Evolutionary conservation across 1,140 invertebrate genomes (phyloP).

Genomic region (Drosophila miranda): DNA sequence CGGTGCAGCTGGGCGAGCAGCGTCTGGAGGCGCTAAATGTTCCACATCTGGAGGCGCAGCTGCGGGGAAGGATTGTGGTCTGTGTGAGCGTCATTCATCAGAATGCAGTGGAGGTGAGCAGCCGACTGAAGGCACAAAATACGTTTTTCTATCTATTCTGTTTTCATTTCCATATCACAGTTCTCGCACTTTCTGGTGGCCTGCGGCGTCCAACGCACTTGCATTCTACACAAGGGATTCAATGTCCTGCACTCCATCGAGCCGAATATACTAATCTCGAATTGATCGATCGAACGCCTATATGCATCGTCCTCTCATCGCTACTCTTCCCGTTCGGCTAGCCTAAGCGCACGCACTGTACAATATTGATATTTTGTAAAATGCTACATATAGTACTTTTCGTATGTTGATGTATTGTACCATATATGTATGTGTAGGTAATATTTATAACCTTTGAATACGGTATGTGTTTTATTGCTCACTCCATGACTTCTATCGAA

Average conservation of each 20-base stretch:
- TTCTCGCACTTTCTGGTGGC: slow-evolving; percentile 89
- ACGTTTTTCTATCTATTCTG: neutral
- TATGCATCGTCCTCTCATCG: neutral
- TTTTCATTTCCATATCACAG: slow-evolving; percentile 83
- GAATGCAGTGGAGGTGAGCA: slow-evolving; percentile 88
- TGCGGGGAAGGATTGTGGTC: slow-evolving; percentile 87
- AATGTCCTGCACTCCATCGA: slow-evolving; percentile 86
- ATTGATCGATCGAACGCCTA: slow-evolving; percentile 41
- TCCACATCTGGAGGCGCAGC: slow-evolving; percentile 85
- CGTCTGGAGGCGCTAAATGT: slow-evolving; percentile 85
- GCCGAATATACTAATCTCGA: slow-evolving; percentile 85
- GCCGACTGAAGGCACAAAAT: neutral
- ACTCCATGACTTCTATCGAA: no score
- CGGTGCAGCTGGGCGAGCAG: slow-evolving; percentile 87
- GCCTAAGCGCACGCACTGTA: slow-evolving; percentile 54
- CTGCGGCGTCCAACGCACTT: slow-evolving; percentile 86
- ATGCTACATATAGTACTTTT: slow-evolving; percentile 7
- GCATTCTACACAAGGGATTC: slow-evolving; percentile 89
- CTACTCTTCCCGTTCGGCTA: slow-evolving; percentile 16
- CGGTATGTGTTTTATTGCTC: no score
- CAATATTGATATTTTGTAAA: slow-evolving; percentile 22
- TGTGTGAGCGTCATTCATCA: slow-evolving; percentile 90
- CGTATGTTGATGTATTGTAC: neutral
- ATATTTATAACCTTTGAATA: neutral
- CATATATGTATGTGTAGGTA: slow-evolving; percentile 6